Base-by-base conservation (phyloP, 2,888 invertebrate species). In the Stenolophus ochropezus region DNA sequence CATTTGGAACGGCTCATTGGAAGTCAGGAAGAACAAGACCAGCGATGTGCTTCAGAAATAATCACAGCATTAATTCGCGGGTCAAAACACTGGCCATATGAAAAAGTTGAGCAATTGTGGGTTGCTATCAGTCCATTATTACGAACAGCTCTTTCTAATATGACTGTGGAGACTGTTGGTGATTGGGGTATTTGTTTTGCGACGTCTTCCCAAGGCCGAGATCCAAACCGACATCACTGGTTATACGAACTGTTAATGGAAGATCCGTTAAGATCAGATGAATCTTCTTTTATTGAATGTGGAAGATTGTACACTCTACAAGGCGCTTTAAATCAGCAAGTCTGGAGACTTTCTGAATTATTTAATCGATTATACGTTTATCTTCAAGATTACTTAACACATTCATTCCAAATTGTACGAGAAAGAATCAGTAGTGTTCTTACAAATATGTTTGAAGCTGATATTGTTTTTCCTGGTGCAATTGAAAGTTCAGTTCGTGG, bases 361-460 rank as follows among this genome's bases (percentile, higher is more conserved):
- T 91, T 94, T 74, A 91, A 92, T 42, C 90, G 93, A 65, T 86
- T 96, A 14, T 86, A 94, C 58, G 89, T 91, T 8, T 91, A 92
- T 86, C 87, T 93, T 51, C 89, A 89, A 73, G 91, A 93, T 83
- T 92, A 94, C 85, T 90, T 96, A 20, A 91, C 93, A 4, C 96
- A 96, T 89, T 94, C 95, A 0, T 97, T 96, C 88, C 96, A 97
- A 87, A 96, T 95, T 87, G 94, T 97, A 3, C 90, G 98, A 3
- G 94, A 95, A 85, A 92, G 94, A 71, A 91, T 97, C 16, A 95
- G 95, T 85, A 92, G 93, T 82, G 89, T 93, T 25, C 86, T 94
- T 65, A 90, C 91, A 1, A 91, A 91, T 82, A 89, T 92, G 56
- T 92, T 92, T 84, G 89, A 91, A 85, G 90, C 90, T 83, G 92